phyloP scores from a whole-genome alignment of 2,113 vertebrate species.

The Anser cygnoides region DNA sequence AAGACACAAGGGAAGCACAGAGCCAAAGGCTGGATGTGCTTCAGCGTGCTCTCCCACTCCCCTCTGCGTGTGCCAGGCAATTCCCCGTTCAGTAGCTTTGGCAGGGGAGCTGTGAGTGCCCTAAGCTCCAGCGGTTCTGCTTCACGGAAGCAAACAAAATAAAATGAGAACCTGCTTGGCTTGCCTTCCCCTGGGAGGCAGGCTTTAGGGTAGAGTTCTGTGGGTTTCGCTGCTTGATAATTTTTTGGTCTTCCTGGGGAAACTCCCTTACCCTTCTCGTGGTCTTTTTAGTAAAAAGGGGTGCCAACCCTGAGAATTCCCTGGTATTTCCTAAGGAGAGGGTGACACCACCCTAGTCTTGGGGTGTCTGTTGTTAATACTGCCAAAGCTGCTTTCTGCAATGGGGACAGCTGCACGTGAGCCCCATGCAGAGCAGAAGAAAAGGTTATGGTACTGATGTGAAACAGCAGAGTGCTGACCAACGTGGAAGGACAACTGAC shows the following conservation, averaged over 20 bases:
- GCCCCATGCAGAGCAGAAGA: not conserved
- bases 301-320: not conserved
- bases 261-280: not conserved
- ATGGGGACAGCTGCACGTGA: not conserved
- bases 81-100: not conserved
- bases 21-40: not conserved
- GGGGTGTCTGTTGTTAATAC: not conserved
- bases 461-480: not conserved
- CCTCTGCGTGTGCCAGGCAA: not conserved
- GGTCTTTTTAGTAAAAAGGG: not conserved
- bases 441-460: fast-evolving
- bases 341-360: not conserved
- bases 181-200: not conserved
- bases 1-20: not conserved
- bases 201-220: not conserved
- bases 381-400: not conserved
- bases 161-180: not conserved
- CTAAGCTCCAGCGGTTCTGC: not conserved
- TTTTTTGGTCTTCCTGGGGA: not conserved
- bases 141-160: not conserved
- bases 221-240: not conserved
- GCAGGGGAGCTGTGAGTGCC: not conserved
- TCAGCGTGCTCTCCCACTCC: not conserved
- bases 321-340: not conserved
- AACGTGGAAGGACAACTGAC: not conserved